These are phyloP conservation scores for Pandemis heparana DNA, from an alignment of 2,888 invertebrate genomes.

Conservation along the genomic window DNA sequence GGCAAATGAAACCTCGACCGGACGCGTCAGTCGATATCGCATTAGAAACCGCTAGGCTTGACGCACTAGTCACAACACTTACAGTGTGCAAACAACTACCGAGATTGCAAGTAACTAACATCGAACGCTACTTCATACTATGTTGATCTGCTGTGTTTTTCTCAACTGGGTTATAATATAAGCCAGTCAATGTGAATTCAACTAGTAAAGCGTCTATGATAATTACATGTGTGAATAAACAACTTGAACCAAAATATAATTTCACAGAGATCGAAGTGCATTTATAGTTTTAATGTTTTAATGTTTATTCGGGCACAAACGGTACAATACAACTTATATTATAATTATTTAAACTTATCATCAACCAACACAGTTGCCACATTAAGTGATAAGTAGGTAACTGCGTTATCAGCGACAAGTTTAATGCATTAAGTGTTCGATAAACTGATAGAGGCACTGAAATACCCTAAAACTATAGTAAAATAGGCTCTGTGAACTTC, in stretches of 20 bases:
- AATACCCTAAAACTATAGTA: background rate
- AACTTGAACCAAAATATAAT: conserved; percentile 62
- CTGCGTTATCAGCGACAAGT: conserved; percentile 37
- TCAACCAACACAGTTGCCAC: too few species aligned
- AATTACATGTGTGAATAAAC: conserved; percentile 54
- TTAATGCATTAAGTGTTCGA: conserved; percentile 38
- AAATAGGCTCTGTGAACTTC: background rate
- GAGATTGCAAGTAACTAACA: background rate
- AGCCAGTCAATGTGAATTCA: conserved; percentile 38
- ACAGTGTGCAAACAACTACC: conserved; percentile 1
- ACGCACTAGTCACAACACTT: conserved; percentile 9
- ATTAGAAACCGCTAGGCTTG: conserved; percentile 67
- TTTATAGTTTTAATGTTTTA: too few species aligned
- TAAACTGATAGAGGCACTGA: conserved; percentile 34
- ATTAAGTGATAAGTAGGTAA: conserved; percentile 17
- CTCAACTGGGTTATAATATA: conserved; percentile 18
- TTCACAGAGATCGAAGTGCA: conserved; percentile 51
- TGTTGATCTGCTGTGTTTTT: conserved; percentile 12
- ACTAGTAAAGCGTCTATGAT: conserved; percentile 43
- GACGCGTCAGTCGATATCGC: conserved; percentile 65
- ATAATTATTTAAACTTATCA: too few species aligned
- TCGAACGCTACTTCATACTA: background rate
- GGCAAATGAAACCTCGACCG: conserved; percentile 62
- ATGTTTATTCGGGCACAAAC: too few species aligned
- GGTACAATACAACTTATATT: too few species aligned